Conservation (phyloP, 2,797 vertebrate species). For the Mus minutoides region DNA sequence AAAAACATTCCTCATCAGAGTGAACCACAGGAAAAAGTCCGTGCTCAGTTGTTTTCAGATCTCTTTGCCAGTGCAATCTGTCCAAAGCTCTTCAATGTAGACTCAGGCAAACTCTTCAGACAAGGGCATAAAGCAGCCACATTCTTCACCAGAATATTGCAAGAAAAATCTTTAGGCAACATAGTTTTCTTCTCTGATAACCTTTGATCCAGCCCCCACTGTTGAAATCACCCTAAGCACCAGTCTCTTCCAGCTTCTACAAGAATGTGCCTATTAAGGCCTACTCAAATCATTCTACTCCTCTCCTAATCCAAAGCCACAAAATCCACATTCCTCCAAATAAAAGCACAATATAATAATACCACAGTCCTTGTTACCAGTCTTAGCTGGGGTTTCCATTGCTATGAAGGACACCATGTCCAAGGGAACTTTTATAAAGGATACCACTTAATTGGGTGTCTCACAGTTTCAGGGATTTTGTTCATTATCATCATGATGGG, state of each 20-base stretch:
- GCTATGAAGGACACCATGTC: neutral
- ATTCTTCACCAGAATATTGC: neutral
- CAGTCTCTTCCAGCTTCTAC: neutral
- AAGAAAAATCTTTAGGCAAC: neutral
- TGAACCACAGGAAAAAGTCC: neutral
- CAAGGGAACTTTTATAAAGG: neutral
- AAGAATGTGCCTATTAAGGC: neutral
- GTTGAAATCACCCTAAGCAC: neutral
- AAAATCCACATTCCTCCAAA: neutral
- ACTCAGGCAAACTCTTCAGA: neutral
- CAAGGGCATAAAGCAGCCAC: neutral
- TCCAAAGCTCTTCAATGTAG: neutral
- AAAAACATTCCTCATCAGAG: neutral
- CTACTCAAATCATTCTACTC: neutral
- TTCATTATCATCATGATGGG: neutral
- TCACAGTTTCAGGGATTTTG: neutral
- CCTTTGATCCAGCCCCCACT: neutral
- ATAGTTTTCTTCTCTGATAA: neutral
- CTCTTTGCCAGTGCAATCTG: neutral
- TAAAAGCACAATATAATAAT: neutral
- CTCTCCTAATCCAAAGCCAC: neutral
- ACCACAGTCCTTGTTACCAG: neutral
- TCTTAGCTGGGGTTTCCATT: neutral
- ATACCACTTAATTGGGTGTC: neutral
- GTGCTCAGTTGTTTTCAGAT: neutral